phyloP scores from a whole-genome alignment of 2,113 vertebrate species.

The Tetrax tetrax region DNA sequence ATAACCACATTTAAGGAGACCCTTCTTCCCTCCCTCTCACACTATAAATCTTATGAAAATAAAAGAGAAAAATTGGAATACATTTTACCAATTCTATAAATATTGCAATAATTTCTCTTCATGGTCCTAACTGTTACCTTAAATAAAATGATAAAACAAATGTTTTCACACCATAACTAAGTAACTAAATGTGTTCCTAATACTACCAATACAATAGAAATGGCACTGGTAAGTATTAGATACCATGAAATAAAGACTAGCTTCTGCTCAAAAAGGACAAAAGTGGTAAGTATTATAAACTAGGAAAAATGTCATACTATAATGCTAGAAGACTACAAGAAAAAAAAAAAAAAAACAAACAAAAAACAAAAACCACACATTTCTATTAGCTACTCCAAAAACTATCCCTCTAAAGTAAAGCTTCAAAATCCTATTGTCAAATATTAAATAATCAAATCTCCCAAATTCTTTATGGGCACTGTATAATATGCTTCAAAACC shows the following conservation, averaged over 20 bases:
- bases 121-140: not conserved
- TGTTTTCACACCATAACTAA: not conserved
- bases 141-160: not conserved
- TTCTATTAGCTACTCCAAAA: not conserved
- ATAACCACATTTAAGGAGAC: not conserved
- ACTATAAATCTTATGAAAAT: not conserved
- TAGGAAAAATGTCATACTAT: not conserved
- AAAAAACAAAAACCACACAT: too few relatives aligned
- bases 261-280: not conserved
- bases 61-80: not conserved
- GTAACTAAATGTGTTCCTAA: not conserved
- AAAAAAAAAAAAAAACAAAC: not conserved
- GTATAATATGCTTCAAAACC: constrained; percentile 20
- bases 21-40: not conserved
- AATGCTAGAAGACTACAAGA: not conserved
- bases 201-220: not conserved
- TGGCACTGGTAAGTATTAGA: not conserved
- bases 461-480: not conserved
- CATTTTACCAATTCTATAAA: not conserved
- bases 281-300: not conserved
- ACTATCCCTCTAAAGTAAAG: not conserved
- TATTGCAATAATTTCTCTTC: not conserved
- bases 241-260: not conserved
- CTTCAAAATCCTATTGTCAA: constrained; percentile 33
- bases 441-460: constrained; percentile 11